Base-by-base conservation (phyloP, 2,888 invertebrate genomes). In the Drosophila birchii region DNA sequence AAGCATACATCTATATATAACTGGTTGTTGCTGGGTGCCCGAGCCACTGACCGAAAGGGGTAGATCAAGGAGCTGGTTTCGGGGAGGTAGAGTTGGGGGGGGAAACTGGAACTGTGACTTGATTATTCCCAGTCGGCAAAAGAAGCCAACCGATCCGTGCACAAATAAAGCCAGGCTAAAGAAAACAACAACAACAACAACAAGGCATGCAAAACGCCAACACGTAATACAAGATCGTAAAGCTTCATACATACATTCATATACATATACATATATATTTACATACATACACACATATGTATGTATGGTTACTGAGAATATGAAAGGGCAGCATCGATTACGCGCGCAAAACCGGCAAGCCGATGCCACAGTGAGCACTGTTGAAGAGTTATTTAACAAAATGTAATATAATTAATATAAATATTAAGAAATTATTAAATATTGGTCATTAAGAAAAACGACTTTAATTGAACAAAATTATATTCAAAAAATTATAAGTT, bases 11-110 rank as follows among this genome's bases (percentile, higher is more conserved):
- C 5, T 32, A 12, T 36, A 36, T 69, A 78, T 67, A 68, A 63
- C 76, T 78, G 74, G 73, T 77, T 84, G 87, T 81, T 84, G 83
- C 87, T 84, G 83, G 82, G 83, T 85, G 83, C 82, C 82, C 85
- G 77, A 72, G 67, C 64, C 64, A 39, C 64, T 69, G 63, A 69
- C 53, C 58, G 58, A 57, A 39, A 59, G 49, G 38, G 53, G 16
- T n/a, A 58, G 34, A 23, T 9, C 29, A 7, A 23, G 32, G 14
- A 18, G 36, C 7, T 32, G 36, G 11, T 26, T 39, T 26, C 26
- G 0, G 11, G 7, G 36, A 11, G 47, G 57, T 7, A 26, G 47
- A 38, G 44, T 23, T 23, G n/a, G 32, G 47, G 32, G 47, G 47
- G 23, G 49, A 45, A 73, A 73, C 54, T 75, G 75, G 60, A 78